Evolutionary conservation across 1,140 invertebrate genomes (phyloP), one percentile per base, ranked within the genome.

Genomic region (Drosophila bipectinata): DNA sequence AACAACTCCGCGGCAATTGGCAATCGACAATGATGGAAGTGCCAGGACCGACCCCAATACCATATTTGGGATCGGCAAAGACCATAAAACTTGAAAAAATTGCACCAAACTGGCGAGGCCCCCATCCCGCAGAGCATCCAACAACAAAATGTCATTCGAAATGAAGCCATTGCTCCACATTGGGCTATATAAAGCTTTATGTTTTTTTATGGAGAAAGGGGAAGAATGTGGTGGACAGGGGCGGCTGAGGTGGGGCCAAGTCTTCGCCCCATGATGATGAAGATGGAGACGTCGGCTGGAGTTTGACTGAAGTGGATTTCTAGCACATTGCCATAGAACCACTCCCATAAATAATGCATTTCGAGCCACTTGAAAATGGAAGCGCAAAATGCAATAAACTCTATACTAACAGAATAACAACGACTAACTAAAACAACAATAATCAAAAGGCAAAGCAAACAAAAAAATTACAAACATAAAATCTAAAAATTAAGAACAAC

Each of bases 111-210:
- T 49, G 76, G 52, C 53, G 18, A 57, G 47, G 48, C 44, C 67
- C 63, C 64, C 78, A 64, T 87, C 82, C 81, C 81, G 81, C 61
- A 53, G 81, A 47, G 73, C 81, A 66, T 71, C 82, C 81, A 82
- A 68, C 78, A 75, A 61, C 82, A 76, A 80, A 75, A 75, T 85
- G 82, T 88, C 82, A 87, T 78, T 85, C 62, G 78, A 68, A 85
- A 85, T 85, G 78, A 85, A 85, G 82, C 69, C 82, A 75, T 85
- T 85, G 82, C 82, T 85, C 82, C 82, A 85, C 74, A 78, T 82
- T 41, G 18, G 14, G 34, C 26, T 18, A 12, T 44, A 44, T 44
- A 47, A 47, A 47, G 44, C 44, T 47, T 47, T 3, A 44, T 18
- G 18, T 47, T 15, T 10, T 37, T 47, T 21, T 21, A 21, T 12